phyloP scores from a whole-genome alignment of 2,113 vertebrate species.

The Nerophis lumbriciformis region DNA sequence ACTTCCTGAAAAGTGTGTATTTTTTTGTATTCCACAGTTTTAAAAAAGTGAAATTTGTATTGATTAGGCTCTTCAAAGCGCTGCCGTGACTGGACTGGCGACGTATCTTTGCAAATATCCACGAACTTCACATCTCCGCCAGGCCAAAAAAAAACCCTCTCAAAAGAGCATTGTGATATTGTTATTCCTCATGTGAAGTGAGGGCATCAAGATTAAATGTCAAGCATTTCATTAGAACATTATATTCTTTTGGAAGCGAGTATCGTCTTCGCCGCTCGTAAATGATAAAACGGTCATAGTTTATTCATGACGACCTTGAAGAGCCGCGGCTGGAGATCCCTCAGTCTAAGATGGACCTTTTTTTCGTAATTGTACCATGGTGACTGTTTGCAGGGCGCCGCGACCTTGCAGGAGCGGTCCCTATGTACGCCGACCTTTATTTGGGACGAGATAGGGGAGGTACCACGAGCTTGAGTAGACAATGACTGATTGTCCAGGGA shows the following conservation, averaged over 20 bases:
- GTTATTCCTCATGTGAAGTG: not conserved
- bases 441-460: slow-evolving; percentile 54
- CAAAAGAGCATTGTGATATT: not conserved
- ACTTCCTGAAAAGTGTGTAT: slow-evolving; percentile 43
- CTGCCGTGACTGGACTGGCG: slow-evolving; percentile 55
- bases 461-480: slow-evolving; percentile 52
- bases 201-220: not conserved
- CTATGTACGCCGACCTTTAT: slow-evolving; percentile 18
- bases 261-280: not conserved
- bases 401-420: slow-evolving; percentile 61
- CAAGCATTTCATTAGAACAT: not conserved
- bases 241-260: not conserved
- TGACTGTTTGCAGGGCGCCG: slow-evolving; percentile 20
- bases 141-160: no score
- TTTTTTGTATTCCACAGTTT: slow-evolving; percentile 42
- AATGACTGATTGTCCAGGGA: slow-evolving; percentile 63
- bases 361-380: not conserved
- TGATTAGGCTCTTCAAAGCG: slow-evolving; percentile 29
- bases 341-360: not conserved
- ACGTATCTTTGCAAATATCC: slow-evolving; percentile 23
- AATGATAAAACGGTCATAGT: not conserved
- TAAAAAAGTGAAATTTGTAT: slow-evolving; percentile 58
- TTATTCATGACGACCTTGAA: slow-evolving; percentile 1
- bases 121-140: not conserved
- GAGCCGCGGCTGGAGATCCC: not conserved